A percentile compares a stretch with the other conserved stretches of the same genome.
These are phyloP conservation scores for Thysanoteuthis rhombus DNA, from an alignment of 2,888 invertebrate species.

Conservation along the genomic window DNA sequence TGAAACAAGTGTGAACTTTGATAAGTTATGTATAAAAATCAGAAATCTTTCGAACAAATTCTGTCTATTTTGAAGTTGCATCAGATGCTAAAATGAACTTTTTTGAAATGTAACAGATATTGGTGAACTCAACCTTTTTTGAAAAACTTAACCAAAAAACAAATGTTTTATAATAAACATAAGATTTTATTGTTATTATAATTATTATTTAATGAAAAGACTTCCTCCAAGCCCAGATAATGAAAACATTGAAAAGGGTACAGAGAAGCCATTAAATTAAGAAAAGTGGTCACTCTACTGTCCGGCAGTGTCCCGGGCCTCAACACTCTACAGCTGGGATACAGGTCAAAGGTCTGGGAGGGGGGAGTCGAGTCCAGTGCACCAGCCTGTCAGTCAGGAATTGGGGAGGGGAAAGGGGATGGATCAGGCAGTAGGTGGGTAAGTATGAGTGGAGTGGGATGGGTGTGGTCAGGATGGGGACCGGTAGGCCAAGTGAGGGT, in stretches of 20 bases:
- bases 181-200: conserved; percentile 12
- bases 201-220: background rate
- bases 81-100: too few species aligned
- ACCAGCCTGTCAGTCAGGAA: too few species aligned
- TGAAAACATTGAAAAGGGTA: background rate
- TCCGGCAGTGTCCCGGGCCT: background rate
- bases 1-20: too few species aligned
- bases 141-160: too few species aligned
- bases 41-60: too few species aligned
- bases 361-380: background rate
- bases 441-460: background rate
- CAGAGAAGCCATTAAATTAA: conserved; percentile 12
- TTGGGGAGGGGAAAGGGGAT: background rate
- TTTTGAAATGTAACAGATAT: too few species aligned
- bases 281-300: background rate
- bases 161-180: background rate
- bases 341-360: background rate
- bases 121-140: background rate
- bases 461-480: background rate
- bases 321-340: background rate
- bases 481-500: background rate
- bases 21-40: too few species aligned
- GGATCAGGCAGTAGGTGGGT: background rate
- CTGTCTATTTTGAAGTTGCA: too few species aligned
- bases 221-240: background rate